Base-by-base conservation (phyloP, 1,140 invertebrate genomes). In the Physella acuta region DNA sequence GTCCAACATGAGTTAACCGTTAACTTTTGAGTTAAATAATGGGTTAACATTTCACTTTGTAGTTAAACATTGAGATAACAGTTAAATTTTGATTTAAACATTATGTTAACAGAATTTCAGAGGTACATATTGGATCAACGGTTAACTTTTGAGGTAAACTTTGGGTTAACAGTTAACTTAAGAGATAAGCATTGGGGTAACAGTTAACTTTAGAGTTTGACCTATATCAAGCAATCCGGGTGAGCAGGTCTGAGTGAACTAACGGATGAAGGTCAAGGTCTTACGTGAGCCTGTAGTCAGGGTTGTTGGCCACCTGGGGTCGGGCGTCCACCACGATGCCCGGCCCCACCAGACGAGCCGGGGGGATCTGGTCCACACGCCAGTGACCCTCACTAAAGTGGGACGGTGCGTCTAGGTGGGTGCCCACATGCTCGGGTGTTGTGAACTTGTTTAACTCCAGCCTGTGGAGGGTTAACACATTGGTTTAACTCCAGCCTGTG, bases 341-440 rank as follows among this genome's bases (percentile, higher is more conserved):
- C 44, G 73, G 67, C 5, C 76, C 76, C n/a, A 71, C 51, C 20
- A 78, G 64, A 8, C 68, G 59, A 26, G 74, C 68, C 17, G 73
- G 36, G n/a, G 76, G 76, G 20, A 78, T 76, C 60, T 78, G 67
- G 26, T 75, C 71, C 20, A 55, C 59, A 3, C 69, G 62, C 74
- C 71, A 73, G 20, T 30, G 33, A 2, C 67, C 70, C 55, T 72
- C n/a, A n/a, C 49, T 49, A 37, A 76, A 78, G 58, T 78, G 76
- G 0, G 70, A 55, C 11, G 76, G 74, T 2, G 76, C 68, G 68
- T 78, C 76, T 5, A 73, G 30, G 37, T 73, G 71, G 0, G 68
- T 73, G 17, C 68, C 71, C 16, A 66, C 63, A 33, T 73, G 71
- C 49, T 73, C 71, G 0, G 44, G 11, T 24, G 66, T 68, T n/a